Base-by-base conservation (phyloP, 2,797 vertebrate species). In the Philypnodon macrostomus region DNA sequence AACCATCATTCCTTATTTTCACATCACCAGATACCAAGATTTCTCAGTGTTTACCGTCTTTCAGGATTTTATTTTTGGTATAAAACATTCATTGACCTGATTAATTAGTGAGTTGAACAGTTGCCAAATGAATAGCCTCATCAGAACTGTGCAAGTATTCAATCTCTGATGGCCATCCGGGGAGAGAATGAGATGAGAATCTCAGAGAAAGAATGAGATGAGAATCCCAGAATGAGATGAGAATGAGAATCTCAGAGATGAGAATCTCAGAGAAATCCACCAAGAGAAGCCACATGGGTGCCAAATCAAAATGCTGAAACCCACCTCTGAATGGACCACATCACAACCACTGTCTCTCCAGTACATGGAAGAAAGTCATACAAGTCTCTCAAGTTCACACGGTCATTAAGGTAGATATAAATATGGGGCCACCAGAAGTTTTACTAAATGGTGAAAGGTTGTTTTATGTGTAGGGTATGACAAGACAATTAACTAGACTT, bases 361-460 rank as follows among this genome's bases (percentile, higher is more conserved):
- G 84, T 70, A 82, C 53, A 48, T 70, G 63, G 67, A 80, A 81
- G 58, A 68, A 53, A 80, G 64, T 61, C 53, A n/a, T n/a, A n/a
- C n/a, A n/a, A n/a, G n/a, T 75, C 55, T 70, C 51, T 61, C 68
- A 11, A 29, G 27, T 29, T 10, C 27, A 29, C 10, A 29, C n/a
- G n/a, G 9, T 23, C 21, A 23, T n/a, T n/a, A n/a, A n/a, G n/a
- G n/a, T n/a, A n/a, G n/a, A n/a, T n/a, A n/a, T n/a, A n/a, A n/a
- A n/a, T n/a, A n/a, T n/a, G n/a, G n/a, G n/a, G 26, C 26, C 26
- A 29, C 26, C 26, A 29, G 10, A n/a, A n/a, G n/a, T n/a, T n/a
- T n/a, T n/a, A n/a, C n/a, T n/a, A n/a, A n/a, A n/a, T n/a, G n/a
- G n/a, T n/a, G n/a, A n/a, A n/a, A n/a, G n/a, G n/a, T n/a, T n/a